Conservation (phyloP, 1,140 invertebrate species). For the Neodiprion virginianus region DNA sequence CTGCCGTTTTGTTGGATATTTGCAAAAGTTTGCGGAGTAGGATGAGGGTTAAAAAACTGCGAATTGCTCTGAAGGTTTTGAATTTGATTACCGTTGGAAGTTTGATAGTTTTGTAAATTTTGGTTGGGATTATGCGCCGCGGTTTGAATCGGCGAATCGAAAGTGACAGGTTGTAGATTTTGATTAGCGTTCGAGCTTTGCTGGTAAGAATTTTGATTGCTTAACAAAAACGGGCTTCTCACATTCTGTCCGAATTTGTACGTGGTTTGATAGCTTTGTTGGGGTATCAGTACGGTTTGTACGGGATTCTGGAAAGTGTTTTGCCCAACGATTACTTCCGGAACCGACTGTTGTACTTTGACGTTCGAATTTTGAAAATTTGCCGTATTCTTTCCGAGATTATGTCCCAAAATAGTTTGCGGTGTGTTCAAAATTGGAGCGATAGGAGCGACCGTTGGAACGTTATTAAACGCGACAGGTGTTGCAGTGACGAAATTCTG, state of each 20-base stretch:
- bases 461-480: constrained; percentile 37
- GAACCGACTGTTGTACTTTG: constrained; percentile 34
- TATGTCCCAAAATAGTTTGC: constrained; percentile 19
- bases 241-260: constrained; percentile 1
- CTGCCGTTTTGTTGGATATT: constrained; percentile 38
- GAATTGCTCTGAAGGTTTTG: not conserved
- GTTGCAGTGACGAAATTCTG: constrained; percentile 40
- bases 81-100: not conserved
- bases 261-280: constrained; percentile 13
- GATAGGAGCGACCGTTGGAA: constrained; percentile 21
- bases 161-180: not conserved
- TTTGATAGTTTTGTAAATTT: not conserved
- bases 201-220: not conserved
- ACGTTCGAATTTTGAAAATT: constrained; percentile 27
- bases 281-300: constrained; percentile 46
- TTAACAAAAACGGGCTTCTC: not conserved
- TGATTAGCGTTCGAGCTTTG: not conserved
- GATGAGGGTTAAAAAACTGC: constrained; percentile 35
- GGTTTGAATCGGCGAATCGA: not conserved
- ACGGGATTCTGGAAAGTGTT: constrained; percentile 47
- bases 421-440: constrained; percentile 42
- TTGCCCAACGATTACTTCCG: constrained; percentile 56
- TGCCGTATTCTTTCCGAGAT: not conserved
- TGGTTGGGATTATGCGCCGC: not conserved
- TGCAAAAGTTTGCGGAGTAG: constrained; percentile 43